These are phyloP conservation scores for Nebria ingens DNA, from an alignment of 1,140 invertebrate genomes.

Conservation along the genomic window DNA sequence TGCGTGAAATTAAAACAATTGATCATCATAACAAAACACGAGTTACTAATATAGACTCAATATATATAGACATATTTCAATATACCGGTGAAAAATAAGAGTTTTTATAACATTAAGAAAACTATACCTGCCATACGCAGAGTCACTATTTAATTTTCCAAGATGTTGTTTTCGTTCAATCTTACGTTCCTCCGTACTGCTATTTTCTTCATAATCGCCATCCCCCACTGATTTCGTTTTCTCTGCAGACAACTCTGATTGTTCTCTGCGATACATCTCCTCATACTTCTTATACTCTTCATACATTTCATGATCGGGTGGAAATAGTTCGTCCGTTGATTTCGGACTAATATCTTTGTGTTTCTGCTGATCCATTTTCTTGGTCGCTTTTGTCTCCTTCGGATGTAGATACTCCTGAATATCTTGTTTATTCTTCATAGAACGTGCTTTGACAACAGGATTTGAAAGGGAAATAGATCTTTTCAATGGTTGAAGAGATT, in stretches of 20 bases:
- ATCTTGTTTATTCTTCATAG: slow-evolving; percentile 24
- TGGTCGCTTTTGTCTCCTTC: slow-evolving; percentile 3
- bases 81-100: too few species aligned
- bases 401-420: slow-evolving; percentile 22
- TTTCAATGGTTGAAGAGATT: slow-evolving; percentile 19
- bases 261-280: slow-evolving; percentile 34
- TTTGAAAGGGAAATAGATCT: slow-evolving; percentile 19
- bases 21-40: too few species aligned
- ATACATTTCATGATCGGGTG: slow-evolving; percentile 30
- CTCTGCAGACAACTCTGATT: slow-evolving; percentile 17
- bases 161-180: not conserved
- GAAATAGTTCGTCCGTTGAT: slow-evolving; percentile 24
- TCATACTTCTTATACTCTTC: slow-evolving; percentile 42
- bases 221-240: slow-evolving; percentile 14
- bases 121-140: slow-evolving; percentile 56
- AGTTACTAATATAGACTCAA: too few species aligned
- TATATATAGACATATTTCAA: too few species aligned
- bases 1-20: too few species aligned
- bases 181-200: not conserved
- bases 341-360: slow-evolving; percentile 13
- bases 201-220: slow-evolving; percentile 12
- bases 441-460: slow-evolving; percentile 17
- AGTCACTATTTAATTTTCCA: slow-evolving; percentile 42
- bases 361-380: not conserved
- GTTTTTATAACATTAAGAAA: too few species aligned